Conservation (phyloP, 2,113 vertebrate species). For the Gambusia affinis region DNA sequence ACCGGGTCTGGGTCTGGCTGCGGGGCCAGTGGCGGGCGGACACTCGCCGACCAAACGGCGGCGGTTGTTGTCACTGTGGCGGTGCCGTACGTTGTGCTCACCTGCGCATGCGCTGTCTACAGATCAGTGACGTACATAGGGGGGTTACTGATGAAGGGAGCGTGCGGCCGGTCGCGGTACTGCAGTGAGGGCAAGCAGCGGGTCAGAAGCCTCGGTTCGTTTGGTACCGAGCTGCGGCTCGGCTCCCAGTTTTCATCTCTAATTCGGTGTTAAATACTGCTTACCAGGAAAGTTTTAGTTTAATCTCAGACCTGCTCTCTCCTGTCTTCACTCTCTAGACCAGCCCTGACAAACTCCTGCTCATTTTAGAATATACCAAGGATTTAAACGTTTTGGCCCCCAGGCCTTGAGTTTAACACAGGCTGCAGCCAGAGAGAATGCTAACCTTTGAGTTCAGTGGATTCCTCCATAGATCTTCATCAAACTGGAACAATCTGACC, state of each 20-base stretch:
- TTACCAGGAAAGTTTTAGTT: no score
- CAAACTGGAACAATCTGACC: background rate
- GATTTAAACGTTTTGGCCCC: no score
- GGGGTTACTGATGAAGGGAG: background rate
- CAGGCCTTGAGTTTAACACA: no score
- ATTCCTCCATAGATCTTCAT: background rate
- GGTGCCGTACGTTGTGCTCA: constrained; percentile 9
- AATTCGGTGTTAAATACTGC: no score
- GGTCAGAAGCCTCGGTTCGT: no score
- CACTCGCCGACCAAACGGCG: constrained; percentile 9
- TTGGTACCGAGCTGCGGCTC: no score
- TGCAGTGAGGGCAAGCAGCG: background rate
- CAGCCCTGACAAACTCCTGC: no score
- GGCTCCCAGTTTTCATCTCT: background rate
- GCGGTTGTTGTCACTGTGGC: constrained; percentile 52
- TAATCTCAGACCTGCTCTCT: background rate
- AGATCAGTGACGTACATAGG: constrained; percentile 31
- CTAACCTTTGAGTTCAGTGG: background rate
- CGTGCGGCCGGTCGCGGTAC: constrained; percentile 1
- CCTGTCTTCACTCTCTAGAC: no score
- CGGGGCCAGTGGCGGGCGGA: constrained; percentile 3
- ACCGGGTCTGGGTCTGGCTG: background rate
- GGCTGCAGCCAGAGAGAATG: no score
- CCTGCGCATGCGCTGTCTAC: constrained; percentile 37
- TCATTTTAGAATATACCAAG: no score